Percentiles rank a stretch among this genome's conserved stretches.
Evolutionary conservation across 2,113 vertebrate genomes (phyloP).

Genomic region (Rhea pennata): DNA sequence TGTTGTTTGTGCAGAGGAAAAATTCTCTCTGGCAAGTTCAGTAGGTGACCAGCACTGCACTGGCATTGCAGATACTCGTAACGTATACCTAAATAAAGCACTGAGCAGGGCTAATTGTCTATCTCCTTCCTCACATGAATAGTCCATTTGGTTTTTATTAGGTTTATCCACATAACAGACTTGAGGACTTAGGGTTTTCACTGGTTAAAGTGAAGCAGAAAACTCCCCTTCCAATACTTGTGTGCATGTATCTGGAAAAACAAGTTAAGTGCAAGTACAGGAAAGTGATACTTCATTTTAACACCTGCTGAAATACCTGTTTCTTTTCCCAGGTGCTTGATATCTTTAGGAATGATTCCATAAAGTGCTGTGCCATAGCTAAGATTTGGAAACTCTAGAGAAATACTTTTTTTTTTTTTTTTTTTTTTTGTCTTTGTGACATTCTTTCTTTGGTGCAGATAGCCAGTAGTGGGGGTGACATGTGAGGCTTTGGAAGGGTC

Average conservation of each 20-base stretch:
- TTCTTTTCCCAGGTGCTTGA: background rate
- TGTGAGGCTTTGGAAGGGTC: background rate
- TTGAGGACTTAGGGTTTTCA: background rate
- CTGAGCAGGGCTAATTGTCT: background rate
- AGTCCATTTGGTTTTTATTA: background rate
- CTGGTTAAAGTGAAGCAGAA: background rate
- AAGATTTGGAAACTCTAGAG: background rate
- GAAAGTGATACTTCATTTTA: background rate
- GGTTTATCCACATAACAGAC: background rate
- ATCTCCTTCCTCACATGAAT: background rate
- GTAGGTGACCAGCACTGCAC: background rate
- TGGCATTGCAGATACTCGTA: background rate
- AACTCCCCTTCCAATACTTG: background rate
- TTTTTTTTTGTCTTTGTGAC: too few species aligned
- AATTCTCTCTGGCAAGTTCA: background rate
- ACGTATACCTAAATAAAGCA: background rate
- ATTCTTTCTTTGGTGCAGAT: too few species aligned
- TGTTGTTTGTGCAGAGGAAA: background rate
- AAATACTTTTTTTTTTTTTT: too few species aligned
- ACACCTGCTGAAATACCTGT: background rate
- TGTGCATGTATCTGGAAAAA: background rate
- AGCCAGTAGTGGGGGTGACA: too few species aligned
- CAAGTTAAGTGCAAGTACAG: background rate
- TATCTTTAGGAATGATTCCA: background rate
- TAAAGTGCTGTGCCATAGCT: background rate